These are phyloP conservation scores for Dryobates pubescens DNA, from an alignment of 2,797 vertebrate genomes.

Conservation along the genomic window DNA sequence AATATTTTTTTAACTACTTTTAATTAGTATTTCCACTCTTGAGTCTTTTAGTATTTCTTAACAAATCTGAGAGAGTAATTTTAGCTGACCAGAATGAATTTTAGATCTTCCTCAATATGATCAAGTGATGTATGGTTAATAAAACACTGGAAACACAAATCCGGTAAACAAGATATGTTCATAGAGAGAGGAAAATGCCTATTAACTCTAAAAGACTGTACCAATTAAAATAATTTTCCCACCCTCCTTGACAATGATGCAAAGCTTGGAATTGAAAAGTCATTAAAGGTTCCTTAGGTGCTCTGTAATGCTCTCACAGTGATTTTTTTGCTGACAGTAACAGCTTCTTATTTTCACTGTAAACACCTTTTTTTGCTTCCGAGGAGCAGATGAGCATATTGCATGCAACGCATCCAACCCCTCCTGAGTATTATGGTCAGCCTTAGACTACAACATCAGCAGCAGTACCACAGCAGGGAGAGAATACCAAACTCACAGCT, in stretches of 20 bases:
- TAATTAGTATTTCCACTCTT: background rate
- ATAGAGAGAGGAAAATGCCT: background rate
- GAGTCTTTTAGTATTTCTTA: background rate
- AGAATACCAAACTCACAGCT: background rate
- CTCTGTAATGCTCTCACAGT: background rate
- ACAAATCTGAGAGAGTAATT: background rate
- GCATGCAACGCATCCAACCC: background rate
- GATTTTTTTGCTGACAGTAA: background rate
- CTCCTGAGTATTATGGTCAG: background rate
- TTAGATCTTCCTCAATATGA: background rate
- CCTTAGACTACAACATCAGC: background rate
- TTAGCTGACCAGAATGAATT: background rate
- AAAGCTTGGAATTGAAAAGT: background rate
- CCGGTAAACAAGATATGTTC: background rate
- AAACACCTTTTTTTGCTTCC: background rate
- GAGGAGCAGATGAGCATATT: background rate
- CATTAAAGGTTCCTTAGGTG: background rate
- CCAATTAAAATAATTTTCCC: conserved; percentile 38
- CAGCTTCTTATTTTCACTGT: background rate
- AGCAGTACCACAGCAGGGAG: background rate
- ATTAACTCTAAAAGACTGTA: background rate
- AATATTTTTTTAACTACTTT: background rate
- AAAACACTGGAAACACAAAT: background rate
- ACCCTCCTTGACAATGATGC: background rate
- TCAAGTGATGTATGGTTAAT: background rate